Evolutionary conservation across 2,113 vertebrate species (phyloP), one percentile per base, ranked within the genome.

Genomic region (Columba janthina): DNA sequence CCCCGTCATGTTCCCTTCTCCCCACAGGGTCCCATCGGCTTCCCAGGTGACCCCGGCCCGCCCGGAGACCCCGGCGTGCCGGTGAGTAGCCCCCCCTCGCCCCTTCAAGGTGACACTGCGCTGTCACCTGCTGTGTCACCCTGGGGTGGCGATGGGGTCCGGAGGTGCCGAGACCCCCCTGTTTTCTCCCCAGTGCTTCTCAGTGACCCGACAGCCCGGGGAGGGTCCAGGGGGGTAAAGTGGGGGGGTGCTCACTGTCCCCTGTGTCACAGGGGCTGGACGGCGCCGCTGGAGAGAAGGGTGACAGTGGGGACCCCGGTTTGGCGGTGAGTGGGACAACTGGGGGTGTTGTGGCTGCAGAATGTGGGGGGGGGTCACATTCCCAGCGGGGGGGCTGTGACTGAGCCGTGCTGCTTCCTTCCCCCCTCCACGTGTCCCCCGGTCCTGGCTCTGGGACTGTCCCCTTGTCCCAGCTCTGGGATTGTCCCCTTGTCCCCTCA

Each of bases 221-320:
- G 51, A 20, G 42, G 42, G 42, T 15, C 12, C 12, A 40, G 40
- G 40, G 40, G 42, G 40, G 40, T 40, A 40, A 40, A 40, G 40
- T 40, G 48, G 48, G 48, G 46, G 48, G 48, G 28, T 5, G 9
- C 61, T 91, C 93, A 38, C n/a, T 69, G 71, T 15, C 17, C 14
- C 20, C 42, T 26, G 3, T 62, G 53, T 64, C 57, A 0, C 89
- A 99, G 99, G 99, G 99, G 53, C 44, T 96, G 64, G 99, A 99
- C 26, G 99, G 99, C 36, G 81, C 56, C 61, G 84, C 97, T 12
- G 99, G 99, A 74, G 97, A 98, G 31, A 99, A 99, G 71, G 99
- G 99, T 76, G 98, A 99, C 77, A 93, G 89, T 10, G 99, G 99
- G 79, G 99, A 99, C n/a, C 73, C 97, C 28, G 99, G 99, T 38